Percentiles rank a stretch among this genome's conserved stretches.
These are phyloP conservation scores for Porites rus DNA, from an alignment of 92 coral and sea anemone species.

Conservation along the genomic window DNA sequence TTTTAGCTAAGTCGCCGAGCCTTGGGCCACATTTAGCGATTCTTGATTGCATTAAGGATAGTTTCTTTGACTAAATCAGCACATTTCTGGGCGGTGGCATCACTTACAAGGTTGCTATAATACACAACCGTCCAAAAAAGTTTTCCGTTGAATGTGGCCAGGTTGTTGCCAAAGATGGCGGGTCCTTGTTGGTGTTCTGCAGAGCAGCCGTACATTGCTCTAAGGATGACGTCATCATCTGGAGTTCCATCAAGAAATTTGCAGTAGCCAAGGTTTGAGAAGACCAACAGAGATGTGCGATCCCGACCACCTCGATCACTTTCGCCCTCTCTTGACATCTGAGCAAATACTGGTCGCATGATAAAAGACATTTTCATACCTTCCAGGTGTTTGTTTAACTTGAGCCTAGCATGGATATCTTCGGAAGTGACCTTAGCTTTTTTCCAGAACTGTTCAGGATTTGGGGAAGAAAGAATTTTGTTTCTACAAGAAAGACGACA, in stretches of 20 bases:
- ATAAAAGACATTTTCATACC: background rate
- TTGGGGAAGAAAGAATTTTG: background rate
- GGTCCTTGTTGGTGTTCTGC: too few species aligned
- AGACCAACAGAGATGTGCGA: background rate
- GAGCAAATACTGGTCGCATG: background rate
- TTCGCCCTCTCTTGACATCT: background rate
- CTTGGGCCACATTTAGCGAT: too few species aligned
- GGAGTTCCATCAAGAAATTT: constrained; percentile 6
- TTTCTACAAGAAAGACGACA: background rate
- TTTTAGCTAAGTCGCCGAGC: too few species aligned
- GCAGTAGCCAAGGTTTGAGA: constrained; percentile 8
- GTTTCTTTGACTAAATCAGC: constrained; percentile 9
- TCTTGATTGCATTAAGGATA: constrained; percentile 11
- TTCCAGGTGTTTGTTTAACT: constrained; percentile 3
- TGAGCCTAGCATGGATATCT: constrained; percentile 1
- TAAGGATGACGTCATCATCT: constrained; percentile 10
- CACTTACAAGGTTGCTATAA: constrained; percentile 1
- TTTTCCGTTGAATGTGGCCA: constrained; percentile 14
- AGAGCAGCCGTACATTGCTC: background rate
- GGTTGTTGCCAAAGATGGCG: background rate
- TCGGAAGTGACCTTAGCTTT: background rate
- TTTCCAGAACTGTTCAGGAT: background rate
- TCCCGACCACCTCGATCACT: background rate
- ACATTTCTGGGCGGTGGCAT: constrained; percentile 21
- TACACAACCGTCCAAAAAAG: constrained; percentile 29